Percentiles rank a stretch among this genome's conserved stretches.
phyloP scores from a whole-genome alignment of 2,888 invertebrate genomes.

The Parnassius smintheus region DNA sequence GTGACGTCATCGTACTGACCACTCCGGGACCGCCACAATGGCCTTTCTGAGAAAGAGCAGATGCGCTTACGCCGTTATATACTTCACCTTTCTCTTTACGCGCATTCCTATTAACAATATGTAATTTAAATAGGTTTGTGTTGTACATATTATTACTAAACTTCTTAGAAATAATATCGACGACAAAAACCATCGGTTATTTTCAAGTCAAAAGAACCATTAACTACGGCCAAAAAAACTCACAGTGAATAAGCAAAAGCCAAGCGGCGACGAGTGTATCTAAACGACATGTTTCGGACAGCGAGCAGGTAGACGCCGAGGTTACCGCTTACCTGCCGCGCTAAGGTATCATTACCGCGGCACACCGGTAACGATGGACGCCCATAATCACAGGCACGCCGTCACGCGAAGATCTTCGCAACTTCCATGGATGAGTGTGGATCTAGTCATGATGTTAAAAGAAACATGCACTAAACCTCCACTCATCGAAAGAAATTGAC shows the following conservation, averaged over 20 bases:
- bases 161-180: slow-evolving; percentile 36
- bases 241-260: slow-evolving; percentile 60
- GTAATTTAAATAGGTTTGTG: slow-evolving; percentile 31
- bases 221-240: slow-evolving; percentile 58
- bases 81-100: slow-evolving; percentile 52
- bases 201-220: slow-evolving; percentile 42
- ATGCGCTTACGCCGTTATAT: slow-evolving; percentile 71
- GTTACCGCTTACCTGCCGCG: slow-evolving; percentile 63
- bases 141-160: slow-evolving; percentile 29
- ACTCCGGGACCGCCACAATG: slow-evolving; percentile 73
- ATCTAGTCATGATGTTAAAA: slow-evolving; percentile 86
- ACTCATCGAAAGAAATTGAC: slow-evolving; percentile 86
- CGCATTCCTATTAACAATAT: slow-evolving; percentile 46
- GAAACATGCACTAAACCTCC: slow-evolving; percentile 88
- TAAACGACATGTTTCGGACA: slow-evolving; percentile 62
- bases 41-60: slow-evolving; percentile 79
- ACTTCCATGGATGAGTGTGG: slow-evolving; percentile 89
- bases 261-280: slow-evolving; percentile 53
- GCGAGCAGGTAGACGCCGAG: slow-evolving; percentile 62
- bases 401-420: slow-evolving; percentile 72
- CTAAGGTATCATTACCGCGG: slow-evolving; percentile 70
- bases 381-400: slow-evolving; percentile 55
- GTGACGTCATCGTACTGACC: slow-evolving; percentile 79
- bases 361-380: slow-evolving; percentile 63
- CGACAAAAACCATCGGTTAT: slow-evolving; percentile 44